These are phyloP conservation scores for Propithecus deckenii DNA, from an alignment of 2,797 vertebrate species.

Conservation along the genomic window DNA sequence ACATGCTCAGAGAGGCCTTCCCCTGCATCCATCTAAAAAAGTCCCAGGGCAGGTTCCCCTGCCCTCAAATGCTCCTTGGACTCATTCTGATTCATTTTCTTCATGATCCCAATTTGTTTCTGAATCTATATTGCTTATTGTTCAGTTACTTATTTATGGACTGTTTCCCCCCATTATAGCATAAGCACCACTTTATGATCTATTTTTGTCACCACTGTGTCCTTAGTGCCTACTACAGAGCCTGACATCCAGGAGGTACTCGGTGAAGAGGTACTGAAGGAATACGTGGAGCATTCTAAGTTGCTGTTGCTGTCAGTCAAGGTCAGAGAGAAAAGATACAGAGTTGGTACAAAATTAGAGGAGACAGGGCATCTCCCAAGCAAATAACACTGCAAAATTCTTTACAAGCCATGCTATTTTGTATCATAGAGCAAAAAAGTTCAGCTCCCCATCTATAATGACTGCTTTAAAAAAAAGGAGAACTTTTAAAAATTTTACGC, in stretches of 20 bases:
- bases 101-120: background rate
- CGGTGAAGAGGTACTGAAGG: background rate
- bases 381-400: background rate
- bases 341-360: background rate
- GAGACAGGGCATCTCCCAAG: background rate
- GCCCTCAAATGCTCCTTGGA: background rate
- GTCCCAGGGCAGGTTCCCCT: background rate
- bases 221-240: background rate
- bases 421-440: background rate
- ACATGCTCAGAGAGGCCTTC: background rate
- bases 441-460: background rate
- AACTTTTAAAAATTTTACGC: background rate
- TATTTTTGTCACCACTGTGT: background rate
- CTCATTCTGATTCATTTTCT: slow-evolving; percentile 10
- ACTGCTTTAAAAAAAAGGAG: background rate
- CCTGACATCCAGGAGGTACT: background rate
- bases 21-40: background rate
- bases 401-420: background rate
- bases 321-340: background rate
- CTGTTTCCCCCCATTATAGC: background rate
- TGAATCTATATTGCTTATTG: background rate
- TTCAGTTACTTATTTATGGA: background rate
- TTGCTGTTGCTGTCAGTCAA: background rate
- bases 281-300: background rate
- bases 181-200: background rate